Conservation (phyloP, 2,888 invertebrate genomes). For the Drosophila niveifrons region DNA sequence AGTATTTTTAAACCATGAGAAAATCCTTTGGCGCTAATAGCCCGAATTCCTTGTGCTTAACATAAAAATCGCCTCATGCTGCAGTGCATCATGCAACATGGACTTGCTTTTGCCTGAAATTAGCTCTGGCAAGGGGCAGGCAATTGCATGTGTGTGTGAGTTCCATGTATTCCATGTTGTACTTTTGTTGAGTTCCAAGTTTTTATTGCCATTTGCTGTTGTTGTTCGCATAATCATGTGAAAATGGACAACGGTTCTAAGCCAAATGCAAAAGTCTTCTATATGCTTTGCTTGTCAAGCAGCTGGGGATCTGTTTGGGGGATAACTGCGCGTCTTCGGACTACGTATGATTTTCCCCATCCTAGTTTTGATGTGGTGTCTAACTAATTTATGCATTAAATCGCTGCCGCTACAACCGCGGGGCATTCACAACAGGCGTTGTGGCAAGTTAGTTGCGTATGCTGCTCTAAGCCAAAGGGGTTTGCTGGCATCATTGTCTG, state of each 20-base stretch:
- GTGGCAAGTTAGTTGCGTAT: slow-evolving; percentile 23
- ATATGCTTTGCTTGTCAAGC: not conserved
- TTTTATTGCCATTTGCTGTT: slow-evolving; percentile 50
- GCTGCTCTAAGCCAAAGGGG: not conserved
- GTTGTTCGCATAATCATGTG: slow-evolving; percentile 63
- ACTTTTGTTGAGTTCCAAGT: slow-evolving; percentile 26
- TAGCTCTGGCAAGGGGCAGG: slow-evolving; percentile 44
- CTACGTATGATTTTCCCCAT: slow-evolving; percentile 31
- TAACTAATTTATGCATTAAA: slow-evolving; percentile 56
- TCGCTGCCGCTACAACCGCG: slow-evolving; percentile 26
- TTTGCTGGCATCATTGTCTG: not conserved
- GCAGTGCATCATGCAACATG: slow-evolving; percentile 75
- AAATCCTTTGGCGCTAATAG: slow-evolving; percentile 85
- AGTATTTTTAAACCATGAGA: slow-evolving; percentile 84
- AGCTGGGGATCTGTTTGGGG: slow-evolving; percentile 21
- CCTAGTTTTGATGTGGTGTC: slow-evolving; percentile 44
- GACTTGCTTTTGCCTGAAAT: slow-evolving; percentile 48
- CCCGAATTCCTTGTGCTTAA: slow-evolving; percentile 83
- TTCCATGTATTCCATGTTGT: slow-evolving; percentile 28
- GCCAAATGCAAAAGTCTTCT: slow-evolving; percentile 11
- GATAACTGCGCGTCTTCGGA: not conserved
- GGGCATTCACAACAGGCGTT: slow-evolving; percentile 27
- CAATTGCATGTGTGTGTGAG: not conserved
- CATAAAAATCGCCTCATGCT: slow-evolving; percentile 80
- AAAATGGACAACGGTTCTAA: slow-evolving; percentile 62